Conservation (phyloP, 1,140 invertebrate genomes). For the Drosophila fuyamai region DNA sequence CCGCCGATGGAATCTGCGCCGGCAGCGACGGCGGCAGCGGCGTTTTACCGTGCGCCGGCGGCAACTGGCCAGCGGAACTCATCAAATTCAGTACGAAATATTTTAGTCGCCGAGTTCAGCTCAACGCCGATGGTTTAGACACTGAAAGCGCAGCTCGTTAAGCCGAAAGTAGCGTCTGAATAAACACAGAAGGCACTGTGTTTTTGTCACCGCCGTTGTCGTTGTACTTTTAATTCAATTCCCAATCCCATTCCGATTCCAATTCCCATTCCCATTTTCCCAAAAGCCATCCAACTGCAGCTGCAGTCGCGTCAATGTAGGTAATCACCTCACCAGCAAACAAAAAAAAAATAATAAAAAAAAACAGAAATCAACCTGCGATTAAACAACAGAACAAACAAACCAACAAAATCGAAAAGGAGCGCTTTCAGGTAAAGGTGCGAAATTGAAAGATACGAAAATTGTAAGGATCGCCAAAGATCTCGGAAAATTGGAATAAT, state of each 20-base stretch:
- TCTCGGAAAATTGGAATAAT: neutral
- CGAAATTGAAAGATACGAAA: neutral
- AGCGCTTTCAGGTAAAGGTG: conserved; percentile 4
- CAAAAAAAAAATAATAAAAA: neutral
- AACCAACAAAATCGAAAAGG: neutral
- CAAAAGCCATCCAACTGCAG: conserved; percentile 9
- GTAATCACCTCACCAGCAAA: neutral
- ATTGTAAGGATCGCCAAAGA: neutral
- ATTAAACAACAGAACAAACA: conserved; percentile 2
- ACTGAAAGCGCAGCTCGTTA: conserved; percentile 30
- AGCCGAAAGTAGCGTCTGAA: conserved; percentile 9
- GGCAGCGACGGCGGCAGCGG: conserved; percentile 2
- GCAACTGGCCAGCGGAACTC: conserved; percentile 37
- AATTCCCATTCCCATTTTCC: neutral
- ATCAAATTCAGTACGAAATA: conserved; percentile 57
- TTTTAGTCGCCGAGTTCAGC: conserved; percentile 79
- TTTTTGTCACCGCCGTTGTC: conserved; percentile 4
- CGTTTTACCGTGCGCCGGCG: conserved; percentile 40
- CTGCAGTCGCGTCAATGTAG: conserved; percentile 11
- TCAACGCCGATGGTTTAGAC: conserved; percentile 73
- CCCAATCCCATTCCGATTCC: neutral
- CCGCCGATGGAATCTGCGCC: conserved; percentile 2
- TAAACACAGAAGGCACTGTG: conserved; percentile 1
- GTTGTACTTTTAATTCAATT: neutral
- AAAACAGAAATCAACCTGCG: neutral